Evolutionary conservation across 2,797 vertebrate species (phyloP).

Genomic region (Sebastes jordani): DNA sequence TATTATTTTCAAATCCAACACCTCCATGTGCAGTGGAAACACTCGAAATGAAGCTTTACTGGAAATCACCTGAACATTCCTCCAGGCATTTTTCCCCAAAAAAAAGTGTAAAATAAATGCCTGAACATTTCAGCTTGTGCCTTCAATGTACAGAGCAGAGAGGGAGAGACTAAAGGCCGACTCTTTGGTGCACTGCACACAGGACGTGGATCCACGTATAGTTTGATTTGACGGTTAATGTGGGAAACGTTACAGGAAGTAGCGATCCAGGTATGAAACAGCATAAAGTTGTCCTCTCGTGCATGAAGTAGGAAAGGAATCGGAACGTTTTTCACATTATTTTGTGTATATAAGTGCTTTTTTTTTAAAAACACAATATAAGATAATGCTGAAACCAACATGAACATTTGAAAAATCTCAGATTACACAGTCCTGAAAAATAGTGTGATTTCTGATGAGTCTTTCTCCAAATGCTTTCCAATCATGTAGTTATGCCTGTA

Average conservation of each 20-base stretch:
- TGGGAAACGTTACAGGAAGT: neutral
- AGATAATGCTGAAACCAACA: conserved; percentile 1
- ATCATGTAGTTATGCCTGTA: conserved; percentile 11
- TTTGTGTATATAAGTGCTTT: conserved; percentile 18
- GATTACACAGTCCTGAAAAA: neutral
- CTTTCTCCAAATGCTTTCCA: neutral
- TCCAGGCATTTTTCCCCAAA: neutral
- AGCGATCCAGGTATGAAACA: neutral
- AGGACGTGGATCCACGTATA: neutral
- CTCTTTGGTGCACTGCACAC: conserved; percentile 55
- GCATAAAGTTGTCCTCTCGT: neutral
- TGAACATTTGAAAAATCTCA: neutral
- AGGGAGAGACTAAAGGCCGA: conserved; percentile 4
- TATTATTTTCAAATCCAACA: conserved; percentile 28
- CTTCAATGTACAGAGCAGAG: conserved; percentile 3
- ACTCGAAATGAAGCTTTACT: conserved; percentile 7
- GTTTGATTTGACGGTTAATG: neutral
- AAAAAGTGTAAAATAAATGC: conserved; percentile 3
- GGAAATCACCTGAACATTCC: conserved; percentile 5
- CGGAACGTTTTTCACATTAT: conserved; percentile 6
- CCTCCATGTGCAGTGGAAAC: conserved; percentile 8
- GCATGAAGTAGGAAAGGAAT: conserved; percentile 11
- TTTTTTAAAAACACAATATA: neutral
- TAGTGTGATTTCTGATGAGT: neutral
- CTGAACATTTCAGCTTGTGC: conserved; percentile 4